Base-by-base conservation (phyloP, 2,113 vertebrate genomes). In the Garra rufa region DNA sequence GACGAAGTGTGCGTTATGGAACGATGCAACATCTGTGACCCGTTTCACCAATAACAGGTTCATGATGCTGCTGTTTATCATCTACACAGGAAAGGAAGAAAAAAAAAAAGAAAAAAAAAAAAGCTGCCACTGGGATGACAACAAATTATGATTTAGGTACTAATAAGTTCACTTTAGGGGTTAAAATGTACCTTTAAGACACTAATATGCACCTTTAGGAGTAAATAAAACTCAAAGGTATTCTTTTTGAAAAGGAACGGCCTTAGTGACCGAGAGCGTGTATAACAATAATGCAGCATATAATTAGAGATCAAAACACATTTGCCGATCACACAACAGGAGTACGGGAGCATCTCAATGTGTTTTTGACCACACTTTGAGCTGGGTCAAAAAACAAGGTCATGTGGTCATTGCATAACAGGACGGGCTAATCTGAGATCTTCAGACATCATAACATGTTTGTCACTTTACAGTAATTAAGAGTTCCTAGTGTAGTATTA, bases 401-500 rank as follows among this genome's bases (percentile, higher is more conserved):
- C 88, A 83, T 88, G 85, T 71, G 79, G 63, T n/a, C 87, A 11
- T 92, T 92, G 87, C 91, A 86, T 90, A 91, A 95, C 81, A 63
- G 67, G 85, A 91, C 87, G 55, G 86, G 85, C 89, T 69, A 55
- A 57, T 52, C 28, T n/a, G 41, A 30, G 43, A 43, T 50, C 48
- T 76, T 44, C 77, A 52, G 38, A 67, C 80, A 86, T 85, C 91
- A 93, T 6, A 92, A 92, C 92, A 93, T 92, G 92, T 92, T 93
- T 92, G 86, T 93, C 78, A 15, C 46, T 55, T 90, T 70, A 44
- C 24, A 84, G 88, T 88, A 89, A 92, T 83, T 86, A 84, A 76
- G 52, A 77, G 84, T 89, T 91, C 71, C 84, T 85, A 75, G 90
- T 94, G 92, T 94, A 93, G 92, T 93, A 94, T 94, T 93, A 91